Conservation (phyloP, 2,888 invertebrate species). For the Camptogramma bilineatum region DNA sequence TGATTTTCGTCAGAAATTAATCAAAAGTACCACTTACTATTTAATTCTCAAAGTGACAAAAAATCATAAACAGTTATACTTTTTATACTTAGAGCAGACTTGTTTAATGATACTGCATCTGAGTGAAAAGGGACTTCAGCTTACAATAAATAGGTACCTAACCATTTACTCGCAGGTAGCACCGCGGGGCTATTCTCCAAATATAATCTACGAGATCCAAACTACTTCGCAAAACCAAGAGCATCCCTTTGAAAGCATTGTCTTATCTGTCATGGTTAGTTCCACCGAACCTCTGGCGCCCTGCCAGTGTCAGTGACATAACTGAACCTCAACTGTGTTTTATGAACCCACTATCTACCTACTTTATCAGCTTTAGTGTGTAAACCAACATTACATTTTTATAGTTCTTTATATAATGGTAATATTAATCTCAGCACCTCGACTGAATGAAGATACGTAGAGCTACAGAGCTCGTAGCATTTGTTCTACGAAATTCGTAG, state of each 20-base stretch:
- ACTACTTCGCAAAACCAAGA: conserved; percentile 19
- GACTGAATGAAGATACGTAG: too few relatives aligned
- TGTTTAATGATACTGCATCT: too few relatives aligned
- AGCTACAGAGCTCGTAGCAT: too few relatives aligned
- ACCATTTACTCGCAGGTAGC: not conserved
- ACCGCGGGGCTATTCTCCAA: conserved; percentile 3
- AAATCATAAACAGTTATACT: too few relatives aligned
- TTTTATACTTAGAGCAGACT: too few relatives aligned
- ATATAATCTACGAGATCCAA: conserved; percentile 15
- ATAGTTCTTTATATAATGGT: not conserved
- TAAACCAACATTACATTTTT: conserved; percentile 9
- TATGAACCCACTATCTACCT: conserved; percentile 25
- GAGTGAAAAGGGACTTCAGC: too few relatives aligned
- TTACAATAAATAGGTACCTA: not conserved
- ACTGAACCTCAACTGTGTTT: conserved; percentile 31
- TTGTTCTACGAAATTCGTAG: too few relatives aligned
- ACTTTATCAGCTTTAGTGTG: conserved; percentile 16
- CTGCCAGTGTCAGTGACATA: conserved; percentile 25
- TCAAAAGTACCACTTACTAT: too few relatives aligned
- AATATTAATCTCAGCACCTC: too few relatives aligned
- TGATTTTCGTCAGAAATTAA: too few relatives aligned
- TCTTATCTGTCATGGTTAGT: conserved; percentile 35
- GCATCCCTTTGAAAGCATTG: conserved; percentile 27
- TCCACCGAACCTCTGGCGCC: conserved; percentile 29
- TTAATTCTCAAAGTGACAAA: too few relatives aligned